phyloP scores from a whole-genome alignment of 2,113 vertebrate genomes.

The Ornithorhynchus anatinus region DNA sequence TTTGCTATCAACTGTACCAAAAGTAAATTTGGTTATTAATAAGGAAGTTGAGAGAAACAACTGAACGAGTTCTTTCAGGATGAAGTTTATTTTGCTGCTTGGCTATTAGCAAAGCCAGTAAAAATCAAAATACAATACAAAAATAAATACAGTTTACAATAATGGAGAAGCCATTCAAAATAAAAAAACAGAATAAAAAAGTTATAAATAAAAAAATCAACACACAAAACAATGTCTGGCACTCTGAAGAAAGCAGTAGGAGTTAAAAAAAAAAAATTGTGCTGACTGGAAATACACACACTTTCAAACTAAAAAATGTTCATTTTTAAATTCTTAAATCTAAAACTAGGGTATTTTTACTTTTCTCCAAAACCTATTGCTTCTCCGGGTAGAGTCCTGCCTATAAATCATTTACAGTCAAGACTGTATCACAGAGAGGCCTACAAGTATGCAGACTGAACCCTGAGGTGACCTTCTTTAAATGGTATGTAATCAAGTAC shows the following conservation, averaged over 20 bases:
- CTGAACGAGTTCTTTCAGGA: conserved; percentile 6
- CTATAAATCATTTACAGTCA: conserved; percentile 37
- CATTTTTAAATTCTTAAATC: conserved; percentile 30
- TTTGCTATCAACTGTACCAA: no score
- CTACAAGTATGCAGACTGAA: not conserved
- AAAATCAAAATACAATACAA: conserved; percentile 69
- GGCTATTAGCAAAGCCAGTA: conserved; percentile 50
- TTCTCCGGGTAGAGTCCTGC: conserved; percentile 42
- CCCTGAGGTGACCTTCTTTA: conserved; percentile 36
- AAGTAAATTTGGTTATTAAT: no score
- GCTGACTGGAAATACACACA: conserved; percentile 4
- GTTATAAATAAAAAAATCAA: conserved; percentile 74
- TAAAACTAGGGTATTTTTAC: conserved; percentile 53
- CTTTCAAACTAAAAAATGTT: conserved; percentile 33
- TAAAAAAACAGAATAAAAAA: conserved; percentile 60
- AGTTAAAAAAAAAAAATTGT: conserved; percentile 20
- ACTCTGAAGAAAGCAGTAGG: conserved; percentile 66
- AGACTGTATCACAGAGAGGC: not conserved
- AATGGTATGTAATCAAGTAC: not conserved
- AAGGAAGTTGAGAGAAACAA: no score
- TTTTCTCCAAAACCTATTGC: conserved; percentile 28
- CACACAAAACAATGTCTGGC: conserved; percentile 67
- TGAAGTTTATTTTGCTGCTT: conserved; percentile 70
- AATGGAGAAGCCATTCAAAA: conserved; percentile 65
- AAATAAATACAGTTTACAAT: conserved; percentile 77